phyloP scores from a whole-genome alignment of 2,888 invertebrate genomes.

The Gymnocheta viridis region DNA sequence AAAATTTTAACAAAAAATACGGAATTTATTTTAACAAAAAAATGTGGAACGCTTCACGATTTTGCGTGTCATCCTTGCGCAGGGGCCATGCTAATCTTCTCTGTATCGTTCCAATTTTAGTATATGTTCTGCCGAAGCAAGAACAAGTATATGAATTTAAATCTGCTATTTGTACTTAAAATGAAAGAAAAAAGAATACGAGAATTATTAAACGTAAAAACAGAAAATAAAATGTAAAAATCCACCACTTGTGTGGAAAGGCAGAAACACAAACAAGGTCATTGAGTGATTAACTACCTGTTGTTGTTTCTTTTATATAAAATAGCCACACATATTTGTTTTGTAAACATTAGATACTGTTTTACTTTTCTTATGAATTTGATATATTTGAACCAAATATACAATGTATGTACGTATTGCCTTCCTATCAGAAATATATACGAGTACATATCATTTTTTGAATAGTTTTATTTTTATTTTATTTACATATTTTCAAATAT shows the following conservation, averaged over 20 bases:
- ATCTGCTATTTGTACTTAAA: background rate
- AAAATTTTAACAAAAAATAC: slow-evolving; percentile 78
- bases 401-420: too few relatives aligned
- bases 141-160: slow-evolving; percentile 80
- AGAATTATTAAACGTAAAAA: slow-evolving; percentile 65
- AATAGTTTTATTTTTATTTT: too few relatives aligned
- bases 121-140: slow-evolving; percentile 91
- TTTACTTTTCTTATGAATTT: too few relatives aligned
- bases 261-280: too few relatives aligned
- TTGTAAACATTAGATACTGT: too few relatives aligned
- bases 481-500: too few relatives aligned
- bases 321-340: too few relatives aligned
- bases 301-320: too few relatives aligned
- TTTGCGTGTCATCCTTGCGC: slow-evolving; percentile 97
- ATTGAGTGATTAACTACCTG: too few relatives aligned
- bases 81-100: slow-evolving; percentile 97
- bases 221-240: background rate
- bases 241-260: background rate
- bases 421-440: too few relatives aligned
- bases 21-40: slow-evolving; percentile 78
- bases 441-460: too few relatives aligned
- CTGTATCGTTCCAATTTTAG: slow-evolving; percentile 96
- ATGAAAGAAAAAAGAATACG: slow-evolving; percentile 40
- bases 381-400: too few relatives aligned
- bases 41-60: slow-evolving; percentile 91